Evolutionary conservation across 2,113 vertebrate genomes (phyloP).

Genomic region (Holacanthus passer): DNA sequence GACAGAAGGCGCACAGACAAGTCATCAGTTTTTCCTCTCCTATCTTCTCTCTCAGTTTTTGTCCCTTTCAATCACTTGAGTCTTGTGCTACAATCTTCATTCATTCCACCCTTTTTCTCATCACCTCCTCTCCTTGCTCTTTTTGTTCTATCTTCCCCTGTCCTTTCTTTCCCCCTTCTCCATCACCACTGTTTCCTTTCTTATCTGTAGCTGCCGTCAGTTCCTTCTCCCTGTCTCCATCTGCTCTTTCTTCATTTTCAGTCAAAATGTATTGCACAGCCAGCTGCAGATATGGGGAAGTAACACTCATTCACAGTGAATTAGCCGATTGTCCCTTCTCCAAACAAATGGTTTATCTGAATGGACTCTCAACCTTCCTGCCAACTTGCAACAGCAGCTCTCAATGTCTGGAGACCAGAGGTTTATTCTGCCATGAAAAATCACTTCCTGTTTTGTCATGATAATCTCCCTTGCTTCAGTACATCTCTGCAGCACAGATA

Average conservation of each 20-base stretch:
- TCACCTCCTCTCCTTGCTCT: neutral
- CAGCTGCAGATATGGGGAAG: constrained; percentile 12
- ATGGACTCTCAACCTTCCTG: constrained; percentile 43
- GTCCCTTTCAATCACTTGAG: neutral
- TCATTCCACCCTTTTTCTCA: neutral
- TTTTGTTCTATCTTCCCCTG: neutral
- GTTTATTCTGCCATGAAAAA: constrained; percentile 11
- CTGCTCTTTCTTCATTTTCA: constrained; percentile 1
- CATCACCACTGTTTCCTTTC: constrained; percentile 14
- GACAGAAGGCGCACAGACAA: neutral
- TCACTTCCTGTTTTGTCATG: constrained; percentile 59
- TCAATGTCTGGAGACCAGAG: constrained; percentile 16
- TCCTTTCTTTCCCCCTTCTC: constrained; percentile 1
- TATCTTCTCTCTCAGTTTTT: neutral
- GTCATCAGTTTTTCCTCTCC: neutral
- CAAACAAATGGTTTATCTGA: constrained; percentile 48
- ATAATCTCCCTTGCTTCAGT: neutral
- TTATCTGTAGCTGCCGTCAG: constrained; percentile 38
- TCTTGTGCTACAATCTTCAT: neutral
- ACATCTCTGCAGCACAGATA: constrained; percentile 7
- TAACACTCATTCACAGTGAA: constrained; percentile 17
- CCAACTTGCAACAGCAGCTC: constrained; percentile 7
- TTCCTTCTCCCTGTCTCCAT: constrained; percentile 8
- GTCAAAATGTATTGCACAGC: constrained; percentile 4
- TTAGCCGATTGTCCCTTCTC: neutral